These are phyloP conservation scores for Mormyrops boulengeri DNA, from an alignment of 2,797 vertebrate genomes.

Conservation along the genomic window DNA sequence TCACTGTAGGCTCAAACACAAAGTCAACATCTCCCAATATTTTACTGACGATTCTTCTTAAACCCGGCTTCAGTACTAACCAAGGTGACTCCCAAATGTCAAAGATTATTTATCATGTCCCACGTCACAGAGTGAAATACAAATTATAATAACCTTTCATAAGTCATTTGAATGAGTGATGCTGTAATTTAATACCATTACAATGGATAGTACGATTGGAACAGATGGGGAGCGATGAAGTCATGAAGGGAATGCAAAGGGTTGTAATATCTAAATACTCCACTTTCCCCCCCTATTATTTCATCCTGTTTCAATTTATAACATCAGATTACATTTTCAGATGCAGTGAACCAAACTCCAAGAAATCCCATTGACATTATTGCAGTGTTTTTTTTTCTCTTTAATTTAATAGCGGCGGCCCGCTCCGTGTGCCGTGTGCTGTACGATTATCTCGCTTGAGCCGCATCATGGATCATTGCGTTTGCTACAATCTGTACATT, in stretches of 20 bases:
- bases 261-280: conserved; percentile 16
- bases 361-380: neutral
- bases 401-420: neutral
- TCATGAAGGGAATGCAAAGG: neutral
- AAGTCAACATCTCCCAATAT: conserved; percentile 7
- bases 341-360: neutral
- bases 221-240: neutral
- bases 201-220: neutral
- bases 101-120: conserved; percentile 20
- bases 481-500: neutral
- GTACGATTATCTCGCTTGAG: neutral
- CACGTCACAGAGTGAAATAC: conserved; percentile 14
- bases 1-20: conserved; percentile 16
- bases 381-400: neutral
- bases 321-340: conserved; percentile 7
- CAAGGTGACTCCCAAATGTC: conserved; percentile 12
- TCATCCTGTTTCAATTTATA: neutral
- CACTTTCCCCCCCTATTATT: neutral
- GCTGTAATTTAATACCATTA: conserved; percentile 14
- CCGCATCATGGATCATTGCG: neutral
- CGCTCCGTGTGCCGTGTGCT: neutral
- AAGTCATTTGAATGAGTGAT: conserved; percentile 11
- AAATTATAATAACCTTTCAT: conserved; percentile 19
- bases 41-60: conserved; percentile 19
- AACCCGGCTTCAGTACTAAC: neutral